Evolutionary conservation across 2,888 invertebrate species (phyloP).

Genomic region (Tuta absoluta): DNA sequence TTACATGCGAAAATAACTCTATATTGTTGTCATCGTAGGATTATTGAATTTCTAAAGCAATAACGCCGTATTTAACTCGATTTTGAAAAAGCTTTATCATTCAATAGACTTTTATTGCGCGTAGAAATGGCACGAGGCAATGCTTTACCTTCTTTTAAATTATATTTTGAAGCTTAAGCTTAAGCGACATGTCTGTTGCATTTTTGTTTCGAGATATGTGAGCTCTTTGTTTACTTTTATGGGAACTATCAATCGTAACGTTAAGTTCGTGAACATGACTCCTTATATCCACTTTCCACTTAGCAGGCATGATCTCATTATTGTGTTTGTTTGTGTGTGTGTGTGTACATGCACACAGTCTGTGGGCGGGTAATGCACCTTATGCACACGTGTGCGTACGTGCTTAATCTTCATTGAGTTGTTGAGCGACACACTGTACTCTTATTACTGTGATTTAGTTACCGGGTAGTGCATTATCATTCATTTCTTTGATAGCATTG

Average conservation of each 20-base stretch:
- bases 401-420: constrained; percentile 71
- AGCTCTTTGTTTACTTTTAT: constrained; percentile 7
- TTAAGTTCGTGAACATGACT: constrained; percentile 20
- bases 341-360: constrained; percentile 40
- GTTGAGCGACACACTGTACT: constrained; percentile 46
- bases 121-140: background rate
- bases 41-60: constrained; percentile 6
- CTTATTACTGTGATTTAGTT: constrained; percentile 42
- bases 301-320: constrained; percentile 56
- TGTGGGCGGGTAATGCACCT: constrained; percentile 31
- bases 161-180: background rate
- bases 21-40: background rate
- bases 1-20: background rate
- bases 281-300: constrained; percentile 33
- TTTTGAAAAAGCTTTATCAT: constrained; percentile 1
- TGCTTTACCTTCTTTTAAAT: background rate
- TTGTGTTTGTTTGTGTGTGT: constrained; percentile 50
- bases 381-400: constrained; percentile 49
- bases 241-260: constrained; percentile 15
- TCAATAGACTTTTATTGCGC: background rate
- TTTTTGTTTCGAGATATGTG: background rate
- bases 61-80: background rate
- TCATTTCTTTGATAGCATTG: constrained; percentile 22
- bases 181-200: background rate
- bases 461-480: constrained; percentile 9